Evolutionary conservation across 1,140 invertebrate species (phyloP).

Genomic region (Lamellibrachia luymesi): DNA sequence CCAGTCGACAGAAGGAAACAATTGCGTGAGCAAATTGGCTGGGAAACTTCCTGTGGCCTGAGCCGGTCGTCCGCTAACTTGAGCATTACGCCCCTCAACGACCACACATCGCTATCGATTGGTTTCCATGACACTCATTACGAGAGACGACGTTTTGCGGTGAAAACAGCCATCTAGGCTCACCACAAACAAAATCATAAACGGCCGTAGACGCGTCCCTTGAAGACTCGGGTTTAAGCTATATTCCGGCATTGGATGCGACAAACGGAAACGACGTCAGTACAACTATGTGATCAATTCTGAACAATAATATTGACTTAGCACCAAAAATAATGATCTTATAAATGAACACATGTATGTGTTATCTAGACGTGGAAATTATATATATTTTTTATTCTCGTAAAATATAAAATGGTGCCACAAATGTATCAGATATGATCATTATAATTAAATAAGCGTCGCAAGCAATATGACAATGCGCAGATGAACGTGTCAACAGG

Average conservation of each 20-base stretch:
- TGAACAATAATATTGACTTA: neutral
- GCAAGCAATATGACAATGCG: no score
- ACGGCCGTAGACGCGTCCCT: neutral
- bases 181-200: neutral
- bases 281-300: neutral
- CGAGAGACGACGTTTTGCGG: neutral
- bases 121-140: neutral
- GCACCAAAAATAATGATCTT: no score
- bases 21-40: neutral
- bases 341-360: no score
- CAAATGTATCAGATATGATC: no score
- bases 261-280: neutral
- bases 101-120: constrained; percentile 4
- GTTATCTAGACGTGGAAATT: no score
- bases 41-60: neutral
- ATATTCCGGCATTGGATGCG: neutral
- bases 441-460: no score
- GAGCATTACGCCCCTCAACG: neutral
- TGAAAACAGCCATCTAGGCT: neutral
- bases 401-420: no score
- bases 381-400: no score
- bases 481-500: no score
- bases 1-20: neutral
- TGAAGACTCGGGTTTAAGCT: neutral
- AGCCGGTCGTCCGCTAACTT: neutral